These are phyloP conservation scores for Nemoura dubitans DNA, from an alignment of 2,888 invertebrate genomes.

Conservation along the genomic window DNA sequence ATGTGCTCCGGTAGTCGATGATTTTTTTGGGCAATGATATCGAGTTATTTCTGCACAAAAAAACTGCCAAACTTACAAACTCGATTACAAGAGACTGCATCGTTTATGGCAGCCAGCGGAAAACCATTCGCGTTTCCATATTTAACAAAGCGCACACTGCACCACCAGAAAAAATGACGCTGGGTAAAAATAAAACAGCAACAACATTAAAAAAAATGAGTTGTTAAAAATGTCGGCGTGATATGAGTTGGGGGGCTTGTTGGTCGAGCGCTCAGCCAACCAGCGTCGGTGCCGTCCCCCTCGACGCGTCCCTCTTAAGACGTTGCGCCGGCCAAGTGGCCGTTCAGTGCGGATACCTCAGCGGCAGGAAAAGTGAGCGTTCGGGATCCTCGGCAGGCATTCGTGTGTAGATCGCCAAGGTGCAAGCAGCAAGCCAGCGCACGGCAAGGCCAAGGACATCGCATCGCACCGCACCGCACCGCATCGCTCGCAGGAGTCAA, in stretches of 20 bases:
- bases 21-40: neutral
- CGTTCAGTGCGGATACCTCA: conserved; percentile 44
- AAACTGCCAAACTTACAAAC: neutral
- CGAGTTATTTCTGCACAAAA: neutral
- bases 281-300: conserved; percentile 23
- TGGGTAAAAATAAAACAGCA: neutral
- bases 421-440: conserved; percentile 37
- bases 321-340: neutral
- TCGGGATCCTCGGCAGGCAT: conserved; percentile 47
- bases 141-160: neutral
- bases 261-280: conserved; percentile 33
- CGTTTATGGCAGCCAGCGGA: neutral
- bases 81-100: neutral
- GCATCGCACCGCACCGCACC: too few relatives aligned
- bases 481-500: conserved; percentile 34
- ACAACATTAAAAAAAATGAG: conserved; percentile 23
- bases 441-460: conserved; percentile 47
- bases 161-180: too few relatives aligned
- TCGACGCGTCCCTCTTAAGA: conserved; percentile 1
- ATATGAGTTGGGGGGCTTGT: conserved; percentile 30
- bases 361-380: conserved; percentile 47
- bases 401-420: conserved; percentile 48
- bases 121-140: neutral
- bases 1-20: neutral
- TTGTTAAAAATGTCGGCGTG: conserved; percentile 35